phyloP scores from a whole-genome alignment of 2,888 invertebrate genomes.

The Pantelozetes paolii region DNA sequence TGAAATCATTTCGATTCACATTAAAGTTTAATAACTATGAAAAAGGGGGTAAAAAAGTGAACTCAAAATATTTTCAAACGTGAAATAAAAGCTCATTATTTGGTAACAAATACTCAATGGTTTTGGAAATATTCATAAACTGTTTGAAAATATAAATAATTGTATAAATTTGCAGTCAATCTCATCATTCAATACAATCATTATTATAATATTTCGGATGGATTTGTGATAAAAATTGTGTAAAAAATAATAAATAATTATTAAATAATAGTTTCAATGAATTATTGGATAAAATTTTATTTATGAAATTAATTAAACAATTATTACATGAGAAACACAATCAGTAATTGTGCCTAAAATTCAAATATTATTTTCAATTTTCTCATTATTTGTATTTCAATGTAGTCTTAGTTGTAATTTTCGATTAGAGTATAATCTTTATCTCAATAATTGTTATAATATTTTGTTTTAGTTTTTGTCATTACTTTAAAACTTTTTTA shows the following conservation, averaged over 20 bases:
- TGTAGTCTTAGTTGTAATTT: neutral
- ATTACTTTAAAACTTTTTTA: too few species aligned
- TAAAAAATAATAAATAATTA: slow-evolving; percentile 11
- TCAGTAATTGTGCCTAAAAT: slow-evolving; percentile 20
- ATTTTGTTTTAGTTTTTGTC: too few species aligned
- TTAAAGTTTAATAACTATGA: neutral
- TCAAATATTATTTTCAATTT: neutral
- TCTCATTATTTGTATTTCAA: neutral
- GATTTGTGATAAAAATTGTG: slow-evolving; percentile 12
- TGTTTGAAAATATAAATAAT: too few species aligned
- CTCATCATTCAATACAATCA: neutral
- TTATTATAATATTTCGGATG: neutral
- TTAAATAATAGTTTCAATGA: too few species aligned
- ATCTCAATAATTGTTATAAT: too few species aligned
- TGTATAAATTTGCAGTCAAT: too few species aligned
- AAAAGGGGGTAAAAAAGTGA: neutral
- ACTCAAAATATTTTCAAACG: neutral
- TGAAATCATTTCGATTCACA: slow-evolving; percentile 9
- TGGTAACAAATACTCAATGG: neutral
- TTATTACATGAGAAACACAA: neutral
- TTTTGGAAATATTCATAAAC: too few species aligned
- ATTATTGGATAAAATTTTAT: too few species aligned
- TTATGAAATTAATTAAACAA: neutral
- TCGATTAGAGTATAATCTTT: neutral
- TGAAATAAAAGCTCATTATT: neutral